Percentiles rank a stretch among this genome's conserved stretches.
phyloP scores from a whole-genome alignment of 64 coral and sea anemone species.

The Actinia equina region DNA sequence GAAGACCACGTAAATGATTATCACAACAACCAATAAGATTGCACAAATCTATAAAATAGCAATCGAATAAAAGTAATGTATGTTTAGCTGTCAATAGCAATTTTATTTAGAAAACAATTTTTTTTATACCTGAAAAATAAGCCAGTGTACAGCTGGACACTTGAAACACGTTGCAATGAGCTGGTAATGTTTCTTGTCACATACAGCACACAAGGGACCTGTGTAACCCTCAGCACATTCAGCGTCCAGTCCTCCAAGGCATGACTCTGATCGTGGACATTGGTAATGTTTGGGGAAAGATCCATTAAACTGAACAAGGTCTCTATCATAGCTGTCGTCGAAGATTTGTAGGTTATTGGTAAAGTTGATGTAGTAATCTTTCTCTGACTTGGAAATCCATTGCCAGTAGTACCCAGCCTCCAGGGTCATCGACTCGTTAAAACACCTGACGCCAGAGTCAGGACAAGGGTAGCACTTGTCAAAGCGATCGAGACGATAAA shows the following conservation, averaged over 20 bases:
- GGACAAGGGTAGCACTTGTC: too few species aligned
- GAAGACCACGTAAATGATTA: too few species aligned
- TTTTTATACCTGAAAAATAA: constrained; percentile 20
- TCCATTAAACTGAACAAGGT: constrained; percentile 14
- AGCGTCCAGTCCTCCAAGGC: constrained; percentile 39
- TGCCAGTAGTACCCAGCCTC: too few species aligned
- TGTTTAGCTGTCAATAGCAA: too few species aligned
- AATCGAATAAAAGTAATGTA: too few species aligned
- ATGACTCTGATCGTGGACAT: constrained; percentile 19
- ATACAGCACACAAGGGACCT: constrained; percentile 49
- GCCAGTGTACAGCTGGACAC: constrained; percentile 25
- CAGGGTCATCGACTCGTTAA: too few species aligned
- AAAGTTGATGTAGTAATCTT: constrained; percentile 11
- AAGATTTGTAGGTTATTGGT: constrained; percentile 15
- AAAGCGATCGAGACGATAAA: neutral
- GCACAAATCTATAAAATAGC: constrained; percentile 5
- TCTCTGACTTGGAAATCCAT: too few species aligned
- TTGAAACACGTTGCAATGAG: constrained; percentile 29
- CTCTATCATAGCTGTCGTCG: constrained; percentile 6
- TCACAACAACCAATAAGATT: too few species aligned
- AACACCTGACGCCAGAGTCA: too few species aligned
- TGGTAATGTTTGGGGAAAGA: constrained; percentile 21
- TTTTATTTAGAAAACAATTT: too few species aligned
- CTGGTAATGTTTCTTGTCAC: constrained; percentile 38
- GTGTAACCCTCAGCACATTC: constrained; percentile 35